Conservation (phyloP, 35 echinoderm and acorn worm genomes). For the Holothuria glaberrima region DNA sequence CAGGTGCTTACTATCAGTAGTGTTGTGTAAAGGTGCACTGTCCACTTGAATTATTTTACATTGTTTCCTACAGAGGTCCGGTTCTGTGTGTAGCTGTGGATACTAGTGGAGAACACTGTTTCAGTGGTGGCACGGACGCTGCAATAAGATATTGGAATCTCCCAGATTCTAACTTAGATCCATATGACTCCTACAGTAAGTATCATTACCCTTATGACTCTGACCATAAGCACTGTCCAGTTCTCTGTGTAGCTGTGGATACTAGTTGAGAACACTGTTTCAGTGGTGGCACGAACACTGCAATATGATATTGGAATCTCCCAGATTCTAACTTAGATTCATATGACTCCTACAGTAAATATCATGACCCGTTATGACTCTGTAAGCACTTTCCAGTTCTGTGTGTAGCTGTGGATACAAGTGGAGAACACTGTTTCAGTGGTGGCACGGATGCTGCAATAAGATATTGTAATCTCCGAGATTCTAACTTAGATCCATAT, state of each 20-base stretch:
- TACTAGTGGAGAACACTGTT: conserved; percentile 92
- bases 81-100: conserved; percentile 89
- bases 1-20: neutral
- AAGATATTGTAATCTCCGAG: conserved; percentile 90
- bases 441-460: conserved; percentile 88
- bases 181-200: conserved; percentile 99
- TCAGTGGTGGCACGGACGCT: conserved; percentile 91
- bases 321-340: conserved; percentile 97
- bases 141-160: conserved; percentile 92
- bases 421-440: conserved; percentile 97
- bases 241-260: conserved; percentile 85
- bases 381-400: too few species aligned
- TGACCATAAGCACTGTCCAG: conserved; percentile 13
- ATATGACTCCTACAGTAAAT: conserved; percentile 98
- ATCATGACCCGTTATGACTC: neutral
- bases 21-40: neutral
- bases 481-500: conserved; percentile 81
- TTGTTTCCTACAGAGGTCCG: conserved; percentile 68
- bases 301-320: conserved; percentile 90
- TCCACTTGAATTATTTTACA: neutral
- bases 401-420: conserved; percentile 83
- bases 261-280: conserved; percentile 93
- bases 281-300: conserved; percentile 89
- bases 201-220: neutral
- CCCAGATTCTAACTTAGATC: conserved; percentile 96